Percentiles rank a stretch among this genome's conserved stretches.
Evolutionary conservation across 2,797 vertebrate genomes (phyloP).

Genomic region (Paramormyrops hopkinsi): DNA sequence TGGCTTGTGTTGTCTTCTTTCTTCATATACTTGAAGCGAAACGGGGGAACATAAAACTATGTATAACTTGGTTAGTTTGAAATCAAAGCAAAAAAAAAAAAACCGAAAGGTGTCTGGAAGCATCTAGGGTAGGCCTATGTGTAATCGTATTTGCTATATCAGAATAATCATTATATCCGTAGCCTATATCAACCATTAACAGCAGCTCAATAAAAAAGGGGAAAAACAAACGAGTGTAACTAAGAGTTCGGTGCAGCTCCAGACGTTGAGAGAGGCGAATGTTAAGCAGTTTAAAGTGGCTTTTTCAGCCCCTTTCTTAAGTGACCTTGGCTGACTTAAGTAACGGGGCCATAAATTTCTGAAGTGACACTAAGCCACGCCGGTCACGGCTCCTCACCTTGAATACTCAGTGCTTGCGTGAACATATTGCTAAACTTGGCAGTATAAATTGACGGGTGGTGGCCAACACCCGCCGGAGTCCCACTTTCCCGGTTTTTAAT

Average conservation of each 20-base stretch:
- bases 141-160: not conserved
- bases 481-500: not conserved
- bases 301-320: not conserved
- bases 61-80: not conserved
- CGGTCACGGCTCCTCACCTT: not conserved
- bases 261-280: not conserved
- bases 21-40: not conserved
- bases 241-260: not conserved
- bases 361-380: not conserved
- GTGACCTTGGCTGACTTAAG: not conserved
- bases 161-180: not conserved
- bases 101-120: not conserved
- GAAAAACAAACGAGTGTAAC: not conserved
- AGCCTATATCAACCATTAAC: not conserved
- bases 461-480: not conserved
- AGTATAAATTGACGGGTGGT: not conserved
- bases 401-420: not conserved
- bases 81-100: not conserved
- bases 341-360: not conserved
- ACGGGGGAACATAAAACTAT: not conserved
- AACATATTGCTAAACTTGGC: constrained; percentile 14
- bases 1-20: not conserved
- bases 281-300: not conserved
- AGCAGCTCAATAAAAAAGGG: not conserved
- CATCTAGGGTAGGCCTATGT: not conserved